Conservation (phyloP, 2,888 invertebrate genomes). For the Drosophila picticornis region DNA sequence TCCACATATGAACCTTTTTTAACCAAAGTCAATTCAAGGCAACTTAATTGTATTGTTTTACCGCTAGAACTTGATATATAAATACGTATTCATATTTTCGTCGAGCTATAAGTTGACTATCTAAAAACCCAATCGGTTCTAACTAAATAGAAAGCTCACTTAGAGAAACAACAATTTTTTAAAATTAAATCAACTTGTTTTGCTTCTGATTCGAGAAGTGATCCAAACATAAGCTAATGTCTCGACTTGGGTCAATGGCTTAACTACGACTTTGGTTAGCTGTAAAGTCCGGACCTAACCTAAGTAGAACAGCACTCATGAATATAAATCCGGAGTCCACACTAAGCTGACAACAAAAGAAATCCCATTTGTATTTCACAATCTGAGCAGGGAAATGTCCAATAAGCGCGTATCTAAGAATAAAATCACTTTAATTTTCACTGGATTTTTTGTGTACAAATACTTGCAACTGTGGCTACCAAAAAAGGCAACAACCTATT, state of each 20-base stretch:
- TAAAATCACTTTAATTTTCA: constrained; percentile 52
- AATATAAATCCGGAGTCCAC: constrained; percentile 3
- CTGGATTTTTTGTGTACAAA: constrained; percentile 26
- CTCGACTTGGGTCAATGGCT: constrained; percentile 25
- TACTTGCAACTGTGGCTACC: constrained; percentile 33
- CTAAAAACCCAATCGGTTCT: too few species aligned
- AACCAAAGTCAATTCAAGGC: not conserved
- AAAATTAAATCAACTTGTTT: not conserved
- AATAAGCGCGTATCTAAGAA: constrained; percentile 25
- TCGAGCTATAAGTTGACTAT: not conserved
- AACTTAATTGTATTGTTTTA: not conserved
- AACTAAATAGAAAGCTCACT: too few species aligned
- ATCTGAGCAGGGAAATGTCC: constrained; percentile 12
- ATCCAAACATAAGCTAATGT: constrained; percentile 8
- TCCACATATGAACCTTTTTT: not conserved
- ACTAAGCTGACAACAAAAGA: constrained; percentile 22
- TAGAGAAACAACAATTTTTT: not conserved
- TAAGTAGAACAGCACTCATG: constrained; percentile 15
- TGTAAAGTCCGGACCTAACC: constrained; percentile 10
- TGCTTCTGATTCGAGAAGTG: not conserved
- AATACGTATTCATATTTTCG: not conserved
- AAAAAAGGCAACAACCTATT: constrained; percentile 49
- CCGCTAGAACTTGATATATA: not conserved
- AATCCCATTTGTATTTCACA: constrained; percentile 48
- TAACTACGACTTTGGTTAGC: constrained; percentile 10